These are phyloP conservation scores for Amia ocellicauda DNA, from an alignment of 2,113 vertebrate genomes.

Conservation along the genomic window DNA sequence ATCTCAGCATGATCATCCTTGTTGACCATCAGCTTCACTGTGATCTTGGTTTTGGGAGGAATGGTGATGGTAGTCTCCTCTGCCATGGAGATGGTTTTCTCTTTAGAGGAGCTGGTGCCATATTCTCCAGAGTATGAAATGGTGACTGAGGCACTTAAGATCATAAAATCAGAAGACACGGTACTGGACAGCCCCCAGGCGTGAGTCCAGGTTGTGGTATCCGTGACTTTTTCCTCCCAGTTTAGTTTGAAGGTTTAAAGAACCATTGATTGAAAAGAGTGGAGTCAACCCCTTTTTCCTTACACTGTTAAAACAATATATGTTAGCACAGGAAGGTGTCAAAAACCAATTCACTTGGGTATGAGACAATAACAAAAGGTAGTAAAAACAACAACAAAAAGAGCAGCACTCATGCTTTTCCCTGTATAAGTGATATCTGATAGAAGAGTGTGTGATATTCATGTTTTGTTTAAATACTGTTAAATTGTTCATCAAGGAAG, in stretches of 20 bases:
- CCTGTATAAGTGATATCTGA: no score
- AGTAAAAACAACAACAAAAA: no score
- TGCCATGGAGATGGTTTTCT: background rate
- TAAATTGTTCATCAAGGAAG: no score
- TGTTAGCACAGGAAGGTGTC: no score
- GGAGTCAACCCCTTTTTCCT: no score
- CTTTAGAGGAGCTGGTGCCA: background rate
- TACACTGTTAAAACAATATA: no score
- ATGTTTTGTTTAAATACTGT: no score
- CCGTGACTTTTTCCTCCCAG: constrained; percentile 3
- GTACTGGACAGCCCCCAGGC: background rate
- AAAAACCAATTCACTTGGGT: no score
- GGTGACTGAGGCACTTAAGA: background rate
- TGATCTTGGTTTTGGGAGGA: constrained; percentile 5
- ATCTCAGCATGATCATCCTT: constrained; percentile 4
- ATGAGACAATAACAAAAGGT: no score
- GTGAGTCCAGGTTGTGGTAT: constrained; percentile 13
- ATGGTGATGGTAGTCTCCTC: background rate
- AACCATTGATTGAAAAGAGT: no score
- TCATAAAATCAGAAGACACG: background rate
- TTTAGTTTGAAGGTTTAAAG: constrained; percentile 12
- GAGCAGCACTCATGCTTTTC: no score
- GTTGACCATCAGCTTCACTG: background rate
- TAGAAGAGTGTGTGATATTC: no score
- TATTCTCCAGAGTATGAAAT: constrained; percentile 5